Evolutionary conservation across 92 coral and sea anemone genomes (phyloP), one percentile per base, ranked within the genome.

Genomic region (Epizoanthus fatuus): DNA sequence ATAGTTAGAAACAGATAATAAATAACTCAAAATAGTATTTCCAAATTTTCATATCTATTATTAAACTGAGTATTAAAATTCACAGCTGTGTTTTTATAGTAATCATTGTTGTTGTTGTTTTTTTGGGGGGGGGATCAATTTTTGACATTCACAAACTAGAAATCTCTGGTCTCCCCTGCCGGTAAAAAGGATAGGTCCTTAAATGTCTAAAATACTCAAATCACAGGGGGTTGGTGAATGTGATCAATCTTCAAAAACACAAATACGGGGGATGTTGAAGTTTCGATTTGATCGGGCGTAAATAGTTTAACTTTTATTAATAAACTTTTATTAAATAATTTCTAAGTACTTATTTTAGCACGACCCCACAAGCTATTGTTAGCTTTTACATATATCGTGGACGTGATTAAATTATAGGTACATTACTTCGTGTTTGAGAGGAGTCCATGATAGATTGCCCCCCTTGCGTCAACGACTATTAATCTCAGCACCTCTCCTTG

Each of bases 341-440:
- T 42, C 47, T 42, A 42, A 42, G 47, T 42, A 42, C 6, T 42
- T 42, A 29, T 29, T 29, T 29, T 29, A 29, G 35, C 35, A 29
- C 35, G 35, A 29, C 35, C 35, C 35, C 2, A 42, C 47, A 42
- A 42, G 47, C 47, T 42, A 42, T 42, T 42, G 2, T 42, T 42
- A 42, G 47, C 47, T 42, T 4, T 42, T 42, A 42, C 2, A 42
- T 42, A 7, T 42, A 42, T 42, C 47, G 47, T n/a, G n/a, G n/a
- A n/a, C n/a, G n/a, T 42, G 47, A 42, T 42, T 42, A 42, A 42
- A 42, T 42, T 17, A 69, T 14, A 0, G 25, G 59, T 57, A 19
- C 89, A 56, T 86, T 86, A 75, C 89, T 86, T 85, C 60, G 76
- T 69, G 89, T 86, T 52, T 86, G 47, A 17, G 90, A 65, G 37